Evolutionary conservation across 2,113 vertebrate genomes (phyloP), one percentile per base, ranked within the genome.

Genomic region (Campylomormyrus numenius): DNA sequence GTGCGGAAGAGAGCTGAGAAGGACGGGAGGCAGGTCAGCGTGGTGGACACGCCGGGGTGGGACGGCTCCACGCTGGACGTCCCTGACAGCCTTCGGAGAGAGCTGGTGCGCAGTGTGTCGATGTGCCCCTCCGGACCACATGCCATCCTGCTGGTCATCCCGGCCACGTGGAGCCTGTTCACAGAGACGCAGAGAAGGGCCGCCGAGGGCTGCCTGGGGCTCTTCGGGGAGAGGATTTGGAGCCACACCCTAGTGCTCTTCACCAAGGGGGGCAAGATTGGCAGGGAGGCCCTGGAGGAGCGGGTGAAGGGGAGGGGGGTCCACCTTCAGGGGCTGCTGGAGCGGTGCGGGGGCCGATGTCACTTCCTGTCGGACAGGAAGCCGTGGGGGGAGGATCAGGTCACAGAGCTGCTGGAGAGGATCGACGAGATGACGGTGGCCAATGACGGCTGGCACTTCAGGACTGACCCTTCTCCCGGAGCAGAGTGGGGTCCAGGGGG

Each of bases 241-340:
- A 27, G 45, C 11, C 24, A 74, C 45, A 49, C 24, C 24, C 24
- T 88, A 1, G 62, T 88, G 56, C 88, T 88, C 21, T 49, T 88
- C 62, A 88, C 88, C 45, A 42, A n/a, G 13, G 45, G 62, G 45
- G 58, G 66, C 5, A 7, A 62, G 56, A 62, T 74, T n/a, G 21
- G 42, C 9, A 39, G 19, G 39, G 21, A 39, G 8, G 66, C 15
- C 58, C 62, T 74, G 17, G 58, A 74, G 46, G 10, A 31, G 27
- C 24, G 74, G 42, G 21, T 48, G 42, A 31, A 31, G 3, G 48
- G 62, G 24, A 35, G 66, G n/a, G 93, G 94, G 15, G 86, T 89
- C 0, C 87, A 91, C 0, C 93, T 95, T 50, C 88, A 24, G 56
- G 92, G 91, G 91, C 45, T 94, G 19, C 89, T 92, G 35, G 90